Base-by-base conservation (phyloP, 1,140 invertebrate genomes). In the Drosophila saltans region DNA sequence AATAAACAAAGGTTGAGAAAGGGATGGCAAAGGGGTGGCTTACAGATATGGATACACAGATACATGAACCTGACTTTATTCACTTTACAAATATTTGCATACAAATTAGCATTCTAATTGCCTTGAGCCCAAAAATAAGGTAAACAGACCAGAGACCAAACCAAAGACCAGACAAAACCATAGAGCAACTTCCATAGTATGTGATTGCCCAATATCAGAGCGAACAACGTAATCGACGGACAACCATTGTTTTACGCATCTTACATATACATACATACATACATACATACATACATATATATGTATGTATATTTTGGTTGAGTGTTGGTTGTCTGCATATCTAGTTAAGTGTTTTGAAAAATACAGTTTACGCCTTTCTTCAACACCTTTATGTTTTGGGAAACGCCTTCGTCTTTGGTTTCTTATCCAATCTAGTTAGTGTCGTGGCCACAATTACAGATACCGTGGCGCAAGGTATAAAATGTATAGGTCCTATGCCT, bases 61-160 rank as follows among this genome's bases (percentile, higher is more conserved):
- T 33, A 24, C 41, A 62, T 43, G 43, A 61, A 65, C 62, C 63
- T 52, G 59, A 65, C 63, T 66, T 70, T 61, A 76, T 81, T 52
- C 65, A 70, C 59, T 86, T 78, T 73, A 69, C 83, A 83, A 83
- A 89, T 80, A 88, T 88, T 88, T 88, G 84, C 84, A 88, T 88
- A 89, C 78, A 88, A 88, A 88, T 88, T 89, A 88, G 84, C 75
- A 88, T 88, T 88, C 77, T 84, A 84, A 84, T 89, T 89, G 84
- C 80, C 84, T 89, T 70, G 84, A 73, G 77, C 80, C 84, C 55
- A 67, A 77, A 77, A 86, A 74, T 83, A 78, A 80, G 80, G 62
- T 88, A 74, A 69, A 58, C 69, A 52, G 52, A 56, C 62, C 48
- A 56, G 61, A 52, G 60, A 72, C 62, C 69, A 52, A 52, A 56